Base-by-base conservation (phyloP, 2,888 invertebrate genomes). In the Apeira syringaria region DNA sequence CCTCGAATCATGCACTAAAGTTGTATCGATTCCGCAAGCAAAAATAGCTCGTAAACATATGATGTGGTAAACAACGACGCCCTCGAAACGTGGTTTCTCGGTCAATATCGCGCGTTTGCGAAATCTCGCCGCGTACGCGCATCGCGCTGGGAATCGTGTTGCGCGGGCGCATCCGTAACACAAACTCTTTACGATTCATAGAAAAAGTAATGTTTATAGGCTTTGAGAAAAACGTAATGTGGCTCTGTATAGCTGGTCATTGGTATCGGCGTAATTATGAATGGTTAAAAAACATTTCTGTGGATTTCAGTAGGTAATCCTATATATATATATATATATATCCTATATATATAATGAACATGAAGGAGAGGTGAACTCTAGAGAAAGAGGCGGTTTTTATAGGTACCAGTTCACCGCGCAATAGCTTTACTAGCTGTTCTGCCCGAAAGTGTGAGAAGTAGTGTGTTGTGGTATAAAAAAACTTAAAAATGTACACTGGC, bases 61-160 rank as follows among this genome's bases (percentile, higher is more conserved):
- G 2, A 17, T 50, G 51, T 54, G 47, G 69, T 73, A 74, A 76
- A 76, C 74, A 75, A 50, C 55, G 49, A 28, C 71, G 80, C 74
- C 77, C 80, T 80, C 72, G 60, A 75, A 79, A 66, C 64, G 59
- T 59, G 59, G 64, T 74, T 78, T 77, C 73, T 79, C 80, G 81
- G 83, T 83, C 82, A 82, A 78, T 79, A 80, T 68, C 76, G 62
- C 50, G 48, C 45, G 59, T 65, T 81, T 80, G 69, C 74, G 71
- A 82, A 81, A 82, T 49, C 54, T 17, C 40, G 41, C 41, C 50
- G 65, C 62, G 68, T 64, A 54, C 58, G 58, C 61, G 47, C 53
- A 53, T 47, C 44, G 34, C 55, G 53, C 47, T 62, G 59, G 60
- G 67, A 74, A 68, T 53, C 61, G 61, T 64, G 64, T 63, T 51